phyloP scores from a whole-genome alignment of 2,888 invertebrate species.

The Alloscopus bannaensis region DNA sequence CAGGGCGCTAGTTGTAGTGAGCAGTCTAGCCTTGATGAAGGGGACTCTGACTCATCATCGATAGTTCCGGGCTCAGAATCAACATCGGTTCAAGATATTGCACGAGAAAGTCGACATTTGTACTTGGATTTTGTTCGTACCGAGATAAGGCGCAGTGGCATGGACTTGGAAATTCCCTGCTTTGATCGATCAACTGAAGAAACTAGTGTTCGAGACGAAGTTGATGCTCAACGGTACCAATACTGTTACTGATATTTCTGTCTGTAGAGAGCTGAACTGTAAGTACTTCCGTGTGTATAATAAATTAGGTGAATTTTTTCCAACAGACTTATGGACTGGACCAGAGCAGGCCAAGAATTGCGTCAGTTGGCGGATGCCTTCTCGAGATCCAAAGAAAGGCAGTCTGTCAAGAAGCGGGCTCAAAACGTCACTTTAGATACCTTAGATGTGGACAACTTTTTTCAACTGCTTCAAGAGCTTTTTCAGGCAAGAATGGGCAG shows the following conservation, averaged over 20 bases:
- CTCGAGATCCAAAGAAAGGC: conserved; percentile 77
- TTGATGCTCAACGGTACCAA: conserved; percentile 40
- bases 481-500: conserved; percentile 77
- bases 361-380: conserved; percentile 78
- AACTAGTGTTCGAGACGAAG: conserved; percentile 1
- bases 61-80: not conserved
- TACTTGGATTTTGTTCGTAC: conserved; percentile 68
- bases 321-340: conserved; percentile 64
- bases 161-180: conserved; percentile 25
- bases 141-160: conserved; percentile 61
- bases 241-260: not conserved
- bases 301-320: not conserved
- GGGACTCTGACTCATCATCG: conserved; percentile 19
- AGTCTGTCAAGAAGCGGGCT: conserved; percentile 78
- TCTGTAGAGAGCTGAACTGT: not conserved
- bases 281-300: not conserved
- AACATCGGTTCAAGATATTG: conserved; percentile 64
- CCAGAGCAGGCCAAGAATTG: conserved; percentile 76
- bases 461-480: conserved; percentile 79
- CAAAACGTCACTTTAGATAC: conserved; percentile 78
- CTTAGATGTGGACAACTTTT: conserved; percentile 79
- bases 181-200: conserved; percentile 18
- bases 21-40: conserved; percentile 11
- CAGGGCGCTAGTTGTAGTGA: conserved; percentile 26
- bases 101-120: conserved; percentile 68